Evolutionary conservation across 2,888 invertebrate genomes (phyloP).

Genomic region (Drosophila sordidula): DNA sequence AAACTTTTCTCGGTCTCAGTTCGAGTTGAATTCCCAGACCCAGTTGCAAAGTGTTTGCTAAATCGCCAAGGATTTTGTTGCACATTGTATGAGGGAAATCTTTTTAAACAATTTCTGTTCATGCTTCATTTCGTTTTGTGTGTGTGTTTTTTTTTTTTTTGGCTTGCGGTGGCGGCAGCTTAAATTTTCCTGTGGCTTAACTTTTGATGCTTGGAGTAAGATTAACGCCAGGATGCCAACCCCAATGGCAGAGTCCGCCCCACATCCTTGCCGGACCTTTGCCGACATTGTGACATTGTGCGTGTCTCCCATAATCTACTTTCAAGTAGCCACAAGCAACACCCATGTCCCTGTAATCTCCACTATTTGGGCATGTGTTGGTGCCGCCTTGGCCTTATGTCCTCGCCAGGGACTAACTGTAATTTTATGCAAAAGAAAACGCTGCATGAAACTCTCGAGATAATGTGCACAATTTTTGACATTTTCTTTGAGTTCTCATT

Average conservation of each 20-base stretch:
- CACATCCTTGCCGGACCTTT: conserved; percentile 41
- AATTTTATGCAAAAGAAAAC: conserved; percentile 77
- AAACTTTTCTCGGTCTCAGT: conserved; percentile 11
- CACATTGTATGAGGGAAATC: conserved; percentile 57
- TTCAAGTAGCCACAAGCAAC: conserved; percentile 77
- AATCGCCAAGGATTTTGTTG: conserved; percentile 55
- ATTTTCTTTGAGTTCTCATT: conserved; percentile 37
- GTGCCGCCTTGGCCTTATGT: conserved; percentile 17
- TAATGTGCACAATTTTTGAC: conserved; percentile 59
- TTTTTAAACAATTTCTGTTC: conserved; percentile 67
- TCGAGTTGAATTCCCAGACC: background rate
- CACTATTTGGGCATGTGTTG: conserved; percentile 31
- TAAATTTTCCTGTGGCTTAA: conserved; percentile 73
- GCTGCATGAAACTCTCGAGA: conserved; percentile 58
- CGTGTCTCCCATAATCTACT: conserved; percentile 70
- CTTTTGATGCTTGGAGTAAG: conserved; percentile 67
- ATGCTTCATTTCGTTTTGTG: conserved; percentile 56
- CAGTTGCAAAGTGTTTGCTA: conserved; percentile 48
- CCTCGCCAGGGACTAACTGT: conserved; percentile 62
- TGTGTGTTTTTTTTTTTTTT: too few relatives aligned
- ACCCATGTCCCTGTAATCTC: conserved; percentile 70
- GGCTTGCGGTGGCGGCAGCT: conserved; percentile 34
- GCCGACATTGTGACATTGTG: conserved; percentile 62
- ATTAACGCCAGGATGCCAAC: conserved; percentile 55
- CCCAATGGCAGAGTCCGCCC: background rate